Evolutionary conservation across 2,113 vertebrate genomes (phyloP), one percentile per base, ranked within the genome.

Genomic region (Sander lucioperca): DNA sequence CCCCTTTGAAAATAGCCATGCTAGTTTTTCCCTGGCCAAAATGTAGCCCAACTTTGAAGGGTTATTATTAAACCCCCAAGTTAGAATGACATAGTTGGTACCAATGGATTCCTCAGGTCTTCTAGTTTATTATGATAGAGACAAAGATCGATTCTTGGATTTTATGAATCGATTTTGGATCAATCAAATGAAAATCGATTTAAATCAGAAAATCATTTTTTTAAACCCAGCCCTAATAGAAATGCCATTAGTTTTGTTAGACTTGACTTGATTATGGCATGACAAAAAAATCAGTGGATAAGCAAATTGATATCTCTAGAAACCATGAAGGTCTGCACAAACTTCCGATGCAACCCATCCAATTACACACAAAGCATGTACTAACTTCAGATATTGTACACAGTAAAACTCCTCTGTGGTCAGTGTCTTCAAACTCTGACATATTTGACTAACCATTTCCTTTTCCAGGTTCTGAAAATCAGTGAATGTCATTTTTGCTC

Each of bases 391-490:
- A 45, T 18, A 67, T 3, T 23, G 21, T 73, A 56, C 70, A 67
- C 10, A 39, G 7, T 50, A 18, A 53, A 65, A 19, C 51, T 74
- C 27, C 19, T 66, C n/a, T 50, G 63, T 39, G 65, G 7, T 33
- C n/a, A 6, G 53, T 63, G 33, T 65, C 62, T 77, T 65, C 39
- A 51, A 56, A 43, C 53, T 33, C 48, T 19, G 30, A 65, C 5
- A 80, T 70, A 30, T 70, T 27, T 53, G n/a, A 63, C 30, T 50
- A 56, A 88, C n/a, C 6, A 3, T 15, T 80, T 36, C 0, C 3
- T 56, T 77, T 59, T 79, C 59, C 54, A 72, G 54, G 6, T 50
- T 12, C 11, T 67, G 5, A 85, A 30, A 74, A 62, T 82, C 45
- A 69, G 23, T 57, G 59, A 61, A 62, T 62, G 33, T 62, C 11